Percentiles rank a stretch among this genome's conserved stretches.
Evolutionary conservation across 2,113 vertebrate genomes (phyloP).

Genomic region (Hassar affinis): DNA sequence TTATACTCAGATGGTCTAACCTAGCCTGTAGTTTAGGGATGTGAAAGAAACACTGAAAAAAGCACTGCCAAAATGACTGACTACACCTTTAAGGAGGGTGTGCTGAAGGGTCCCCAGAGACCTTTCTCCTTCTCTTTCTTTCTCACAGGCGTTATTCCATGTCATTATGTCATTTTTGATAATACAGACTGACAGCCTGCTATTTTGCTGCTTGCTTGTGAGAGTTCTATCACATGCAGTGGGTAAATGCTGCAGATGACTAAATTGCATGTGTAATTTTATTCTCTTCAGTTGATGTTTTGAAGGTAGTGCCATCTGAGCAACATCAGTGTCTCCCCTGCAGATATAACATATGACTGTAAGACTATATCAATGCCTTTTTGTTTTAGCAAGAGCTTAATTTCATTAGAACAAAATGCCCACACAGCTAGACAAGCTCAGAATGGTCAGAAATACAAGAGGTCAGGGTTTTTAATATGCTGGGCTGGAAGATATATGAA

Average conservation of each 20-base stretch:
- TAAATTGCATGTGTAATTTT: background rate
- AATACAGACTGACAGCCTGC: background rate
- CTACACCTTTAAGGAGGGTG: background rate
- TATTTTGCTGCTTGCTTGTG: background rate
- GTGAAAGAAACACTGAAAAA: background rate
- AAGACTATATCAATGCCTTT: background rate
- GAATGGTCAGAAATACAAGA: constrained; percentile 24
- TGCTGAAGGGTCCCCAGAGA: background rate
- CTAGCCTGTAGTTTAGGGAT: background rate
- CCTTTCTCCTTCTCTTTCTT: background rate
- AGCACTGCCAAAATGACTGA: background rate
- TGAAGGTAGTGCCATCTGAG: background rate
- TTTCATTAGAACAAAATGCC: constrained; percentile 17
- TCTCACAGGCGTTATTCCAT: background rate
- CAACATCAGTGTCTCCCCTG: background rate
- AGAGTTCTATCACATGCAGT: background rate
- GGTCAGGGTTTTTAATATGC: constrained; percentile 19
- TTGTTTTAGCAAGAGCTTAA: background rate
- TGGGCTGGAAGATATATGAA: background rate
- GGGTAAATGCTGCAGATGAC: background rate
- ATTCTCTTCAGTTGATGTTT: constrained; percentile 10
- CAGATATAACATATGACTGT: constrained; percentile 13
- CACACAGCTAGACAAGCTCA: constrained; percentile 8
- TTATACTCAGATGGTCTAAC: background rate
- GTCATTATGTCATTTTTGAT: background rate